Base-by-base conservation (phyloP, 2,797 vertebrate species). In the Australoheros facetus region DNA sequence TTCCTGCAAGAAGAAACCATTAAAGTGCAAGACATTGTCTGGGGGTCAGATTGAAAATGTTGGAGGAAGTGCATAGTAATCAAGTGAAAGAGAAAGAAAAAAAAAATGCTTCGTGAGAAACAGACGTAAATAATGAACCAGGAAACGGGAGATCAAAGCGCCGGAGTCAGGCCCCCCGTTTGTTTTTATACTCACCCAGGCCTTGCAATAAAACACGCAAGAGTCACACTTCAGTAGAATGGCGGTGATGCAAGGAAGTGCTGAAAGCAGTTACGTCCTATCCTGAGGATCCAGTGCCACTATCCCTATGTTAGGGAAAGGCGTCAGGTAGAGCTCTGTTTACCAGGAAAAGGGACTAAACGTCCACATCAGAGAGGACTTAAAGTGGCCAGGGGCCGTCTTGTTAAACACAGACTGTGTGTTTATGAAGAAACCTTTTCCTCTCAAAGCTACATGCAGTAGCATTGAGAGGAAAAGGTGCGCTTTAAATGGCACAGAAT, bases 101-200 rank as follows among this genome's bases (percentile, higher is more conserved):
- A 91, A 92, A 89, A 93, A 92, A 92, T 19, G 77, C 93, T 92
- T 89, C 94, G 93, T 95, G 94, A 96, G 96, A 96, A 96, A 96
- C 95, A 91, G 95, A 95, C 93, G 86, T 92, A 96, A 96, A 97
- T 97, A 97, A 97, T 96, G 95, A 91, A 91, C 81, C 97, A 97
- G 97, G 98, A 98, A 98, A 95, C 55, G 74, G 76, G 91, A 96
- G 95, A 97, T 98, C 96, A 97, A 98, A 98, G 97, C 87, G 32
- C 75, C 89, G 85, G 91, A 95, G 93, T 93, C 91, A 87, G 95
- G 90, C 87, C 89, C 89, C 94, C 93, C 91, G 95, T 97, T 97
- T 97, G 97, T 97, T 98, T 97, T 97, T 93, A 92, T 95, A 93
- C 94, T 95, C 95, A 95, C 96, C 93, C 95, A 92, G 91, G 90